Evolutionary conservation across 2,888 invertebrate species (phyloP), one percentile per base, ranked within the genome.

Genomic region (Oligia latruncula): DNA sequence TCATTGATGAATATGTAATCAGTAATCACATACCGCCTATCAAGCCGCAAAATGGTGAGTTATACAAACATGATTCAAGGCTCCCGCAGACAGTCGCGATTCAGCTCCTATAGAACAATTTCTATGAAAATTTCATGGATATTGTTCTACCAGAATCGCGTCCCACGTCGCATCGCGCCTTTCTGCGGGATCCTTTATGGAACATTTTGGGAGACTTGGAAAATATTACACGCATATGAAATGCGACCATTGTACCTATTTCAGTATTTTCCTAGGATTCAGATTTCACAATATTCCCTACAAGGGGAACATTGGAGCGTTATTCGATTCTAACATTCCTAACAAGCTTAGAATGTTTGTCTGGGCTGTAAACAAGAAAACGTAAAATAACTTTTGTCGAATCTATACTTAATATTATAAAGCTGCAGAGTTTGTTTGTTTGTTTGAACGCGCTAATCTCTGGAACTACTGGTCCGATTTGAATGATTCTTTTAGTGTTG

Each of bases 1-100:
- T 93, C 84, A 95, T 96, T 89, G 95, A 95, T 93, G 96, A 96
- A 93, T 97, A 96, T 96, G 96, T 96, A 89, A 96, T 96, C 90
- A 95, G 94, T 89, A 96, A 97, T 91, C 96, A 96, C 92, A 95
- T 96, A 92, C 95, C 96, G 74, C 95, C 95, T 82, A 93, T 93
- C 86, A 96, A 95, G 90, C 92, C 94, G 62, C 96, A 96, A 94
- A 97, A 97, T 96, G 97, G 97, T 96, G 89, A 94, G 95, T 90
- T 72, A 43, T 65, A 72, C 20, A 49, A 80, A 84, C 49, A 29
- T 64, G n/a, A 70, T 66, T 71, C 20, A 55, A 55, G 55, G 55
- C 55, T 55, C 52, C 52, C 52, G 55, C 23, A 9, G 4, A 23
- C 9, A 58, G 58, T 9, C 58, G 23, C 11, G 23, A 11, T 0